A percentile compares a stretch with the other conserved stretches of the same genome.
phyloP scores from a whole-genome alignment of 2,113 vertebrate species.

The Tonatia bakeri region DNA sequence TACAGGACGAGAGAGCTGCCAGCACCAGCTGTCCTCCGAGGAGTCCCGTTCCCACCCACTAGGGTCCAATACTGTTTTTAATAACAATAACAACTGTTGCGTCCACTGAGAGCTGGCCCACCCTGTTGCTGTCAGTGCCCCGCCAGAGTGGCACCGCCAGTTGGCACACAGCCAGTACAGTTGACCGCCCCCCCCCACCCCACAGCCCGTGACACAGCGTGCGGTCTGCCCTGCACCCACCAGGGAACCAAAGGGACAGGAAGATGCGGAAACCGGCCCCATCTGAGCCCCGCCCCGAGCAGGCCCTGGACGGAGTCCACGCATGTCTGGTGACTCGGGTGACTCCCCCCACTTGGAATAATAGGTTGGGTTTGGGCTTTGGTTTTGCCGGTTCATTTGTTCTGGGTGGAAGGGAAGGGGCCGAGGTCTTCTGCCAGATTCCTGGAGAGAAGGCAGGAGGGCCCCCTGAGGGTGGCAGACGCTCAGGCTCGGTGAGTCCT shows the following conservation, averaged over 20 bases:
- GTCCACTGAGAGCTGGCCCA: background rate
- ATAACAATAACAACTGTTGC: too few relatives aligned
- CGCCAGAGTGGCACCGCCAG: too few relatives aligned
- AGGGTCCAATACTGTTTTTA: too few relatives aligned
- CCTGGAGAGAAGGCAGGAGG: background rate
- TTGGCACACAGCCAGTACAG: too few relatives aligned
- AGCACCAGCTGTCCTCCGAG: background rate
- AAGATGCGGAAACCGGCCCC: too few relatives aligned
- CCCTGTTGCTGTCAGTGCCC: background rate
- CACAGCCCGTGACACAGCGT: background rate
- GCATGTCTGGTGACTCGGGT: accelerated
- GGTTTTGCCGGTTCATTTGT: background rate
- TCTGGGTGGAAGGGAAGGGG: background rate
- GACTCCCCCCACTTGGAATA: background rate
- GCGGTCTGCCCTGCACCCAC: too few relatives aligned
- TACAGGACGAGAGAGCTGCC: background rate
- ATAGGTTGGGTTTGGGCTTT: background rate
- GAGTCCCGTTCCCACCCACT: background rate
- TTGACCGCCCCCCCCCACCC: too few relatives aligned
- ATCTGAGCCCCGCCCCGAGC: background rate
- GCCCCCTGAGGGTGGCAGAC: too few relatives aligned
- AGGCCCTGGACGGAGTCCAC: background rate
- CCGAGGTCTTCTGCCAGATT: background rate
- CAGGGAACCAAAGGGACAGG: too few relatives aligned
- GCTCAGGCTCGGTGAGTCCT: accelerated